Conservation (phyloP, 1,140 invertebrate genomes). For the Catajapyx aquilonaris region DNA sequence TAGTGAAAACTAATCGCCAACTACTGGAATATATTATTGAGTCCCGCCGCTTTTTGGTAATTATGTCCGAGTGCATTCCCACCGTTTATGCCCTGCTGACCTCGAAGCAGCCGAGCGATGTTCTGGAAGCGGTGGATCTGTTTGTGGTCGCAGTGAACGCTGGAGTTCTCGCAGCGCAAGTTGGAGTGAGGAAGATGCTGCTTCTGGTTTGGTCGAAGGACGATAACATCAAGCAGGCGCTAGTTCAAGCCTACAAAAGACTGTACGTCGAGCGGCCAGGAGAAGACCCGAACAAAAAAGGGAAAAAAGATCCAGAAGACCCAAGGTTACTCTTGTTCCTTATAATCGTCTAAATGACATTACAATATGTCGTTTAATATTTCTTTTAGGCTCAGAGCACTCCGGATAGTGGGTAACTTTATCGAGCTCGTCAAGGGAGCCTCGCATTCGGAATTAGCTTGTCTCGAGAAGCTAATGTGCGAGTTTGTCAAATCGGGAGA, state of each 20-base stretch:
- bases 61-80: slow-evolving; percentile 45
- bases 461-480: slow-evolving; percentile 42
- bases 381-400: no score
- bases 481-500: slow-evolving; percentile 41
- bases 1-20: no score
- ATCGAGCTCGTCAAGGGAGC: slow-evolving; percentile 32
- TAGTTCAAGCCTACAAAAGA: slow-evolving; percentile 36
- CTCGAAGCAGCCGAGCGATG: slow-evolving; percentile 51
- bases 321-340: not conserved
- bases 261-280: slow-evolving; percentile 26
- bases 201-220: slow-evolving; percentile 49
- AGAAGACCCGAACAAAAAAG: not conserved
- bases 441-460: slow-evolving; percentile 37
- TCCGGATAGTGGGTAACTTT: slow-evolving; percentile 34
- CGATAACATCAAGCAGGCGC: slow-evolving; percentile 34
- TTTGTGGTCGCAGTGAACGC: slow-evolving; percentile 61
- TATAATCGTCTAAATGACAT: no score
- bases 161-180: slow-evolving; percentile 42
- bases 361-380: no score
- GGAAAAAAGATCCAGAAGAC: not conserved
- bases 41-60: no score
- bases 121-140: slow-evolving; percentile 64
- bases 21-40: no score
- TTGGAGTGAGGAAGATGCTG: slow-evolving; percentile 51
- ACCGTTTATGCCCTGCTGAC: slow-evolving; percentile 44